phyloP scores from a whole-genome alignment of 2,797 vertebrate genomes.

The Parauchenoglanis punctatus region DNA sequence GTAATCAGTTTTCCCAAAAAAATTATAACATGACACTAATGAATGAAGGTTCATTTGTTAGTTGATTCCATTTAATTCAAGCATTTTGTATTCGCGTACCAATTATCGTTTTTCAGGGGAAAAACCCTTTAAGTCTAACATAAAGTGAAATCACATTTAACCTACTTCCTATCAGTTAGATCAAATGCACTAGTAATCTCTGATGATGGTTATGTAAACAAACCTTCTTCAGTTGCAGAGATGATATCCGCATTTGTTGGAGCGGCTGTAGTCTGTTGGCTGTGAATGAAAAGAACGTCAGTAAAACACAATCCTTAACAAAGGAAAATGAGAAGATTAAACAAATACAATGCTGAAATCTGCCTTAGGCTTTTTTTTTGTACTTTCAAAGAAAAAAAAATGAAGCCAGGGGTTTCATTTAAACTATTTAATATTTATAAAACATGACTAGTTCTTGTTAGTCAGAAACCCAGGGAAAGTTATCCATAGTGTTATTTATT shows the following conservation, averaged over 20 bases:
- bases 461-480: neutral
- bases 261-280: conserved; percentile 50
- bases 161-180: neutral
- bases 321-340: neutral
- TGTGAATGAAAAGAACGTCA: conserved; percentile 35
- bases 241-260: conserved; percentile 35
- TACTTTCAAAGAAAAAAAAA: neutral
- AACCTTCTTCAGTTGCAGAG: conserved; percentile 54
- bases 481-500: neutral
- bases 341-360: neutral
- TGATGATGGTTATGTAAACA: neutral
- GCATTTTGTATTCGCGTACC: neutral
- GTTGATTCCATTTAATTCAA: neutral
- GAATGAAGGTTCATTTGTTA: neutral
- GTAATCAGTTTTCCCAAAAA: neutral
- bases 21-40: neutral
- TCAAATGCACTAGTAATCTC: neutral
- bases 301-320: neutral
- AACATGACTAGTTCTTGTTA: too few relatives aligned
- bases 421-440: neutral
- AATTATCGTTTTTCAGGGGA: neutral
- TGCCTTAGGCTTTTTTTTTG: neutral
- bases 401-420: neutral
- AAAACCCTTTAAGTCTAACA: neutral
- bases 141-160: neutral